Evolutionary conservation across 2,797 vertebrate species (phyloP), one percentile per base, ranked within the genome.

Genomic region (Hemitrygon akajei): DNA sequence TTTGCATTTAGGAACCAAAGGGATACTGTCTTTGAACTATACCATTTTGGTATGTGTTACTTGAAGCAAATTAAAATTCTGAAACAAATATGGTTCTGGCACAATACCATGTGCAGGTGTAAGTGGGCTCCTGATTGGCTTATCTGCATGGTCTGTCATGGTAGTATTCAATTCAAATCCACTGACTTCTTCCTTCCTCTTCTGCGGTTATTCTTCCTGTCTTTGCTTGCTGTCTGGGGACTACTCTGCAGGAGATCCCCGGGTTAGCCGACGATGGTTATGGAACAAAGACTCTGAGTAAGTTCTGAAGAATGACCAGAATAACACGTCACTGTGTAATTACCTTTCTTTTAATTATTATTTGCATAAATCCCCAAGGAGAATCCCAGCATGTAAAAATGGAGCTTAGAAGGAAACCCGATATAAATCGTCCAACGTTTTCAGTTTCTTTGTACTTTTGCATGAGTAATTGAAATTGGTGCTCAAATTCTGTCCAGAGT

Each of bases 221-320:
- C 96, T 97, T 97, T 97, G 97, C 98, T 97, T 97, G 97, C 96
- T 97, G 97, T 97, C 97, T 97, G 96, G 97, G 97, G 97, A 98
- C 96, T 97, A 96, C 97, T 96, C 94, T 97, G 96, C 98, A 99
- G 99, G 99, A 99, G 97, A 97, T 98, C 98, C 97, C 98, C 97
- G 98, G 98, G 97, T 97, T 99, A 98, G 98, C 98, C 98, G 98
- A 99, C 98, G 99, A 99, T 98, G 98, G 98, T 98, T 99, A 99
- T 98, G 98, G 98, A 97, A 99, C 99, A 98, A 99, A 99, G 97
- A 98, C 98, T 95, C 98, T 98, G 97, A 98, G 99, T 99, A 99
- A 99, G 99, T 99, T 97, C 97, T 97, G 96, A 97, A 97, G 97
- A 98, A 97, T 97, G 97, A 96, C 97, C 97, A 96, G 97, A 97